A percentile compares a stretch with the other conserved stretches of the same genome.
Evolutionary conservation across 2,113 vertebrate species (phyloP).

Genomic region (Xiphophorus hellerii): DNA sequence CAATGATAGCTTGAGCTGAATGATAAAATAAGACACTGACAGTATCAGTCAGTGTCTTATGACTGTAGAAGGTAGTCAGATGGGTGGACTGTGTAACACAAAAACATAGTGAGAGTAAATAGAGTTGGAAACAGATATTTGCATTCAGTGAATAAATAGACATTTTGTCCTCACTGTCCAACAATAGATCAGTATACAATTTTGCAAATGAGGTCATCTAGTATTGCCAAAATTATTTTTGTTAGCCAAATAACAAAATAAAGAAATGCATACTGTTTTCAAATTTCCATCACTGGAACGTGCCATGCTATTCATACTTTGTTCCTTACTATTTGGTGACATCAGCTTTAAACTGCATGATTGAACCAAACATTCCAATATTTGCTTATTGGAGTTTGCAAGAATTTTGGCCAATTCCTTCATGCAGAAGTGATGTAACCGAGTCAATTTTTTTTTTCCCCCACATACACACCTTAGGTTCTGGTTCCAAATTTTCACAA

Average conservation of each 20-base stretch:
- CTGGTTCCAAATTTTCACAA: background rate
- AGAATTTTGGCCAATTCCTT: background rate
- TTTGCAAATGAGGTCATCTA: too few species aligned
- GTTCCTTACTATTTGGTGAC: too few species aligned
- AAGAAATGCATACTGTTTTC: too few species aligned
- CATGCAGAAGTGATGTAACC: background rate
- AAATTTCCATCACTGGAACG: background rate
- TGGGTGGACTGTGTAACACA: background rate
- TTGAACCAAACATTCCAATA: background rate
- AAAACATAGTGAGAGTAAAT: background rate
- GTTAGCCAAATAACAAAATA: too few species aligned
- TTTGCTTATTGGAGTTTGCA: background rate
- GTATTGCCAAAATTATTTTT: too few species aligned
- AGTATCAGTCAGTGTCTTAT: background rate
- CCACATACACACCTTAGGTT: background rate
- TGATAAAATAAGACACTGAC: slow-evolving; percentile 29
- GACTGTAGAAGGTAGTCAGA: background rate
- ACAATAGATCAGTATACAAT: too few species aligned
- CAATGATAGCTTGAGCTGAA: slow-evolving; percentile 29
- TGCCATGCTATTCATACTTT: background rate
- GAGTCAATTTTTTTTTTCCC: background rate
- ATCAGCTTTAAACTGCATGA: background rate
- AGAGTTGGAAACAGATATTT: background rate
- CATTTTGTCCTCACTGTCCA: background rate
- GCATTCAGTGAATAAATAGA: background rate